Evolutionary conservation across 2,888 invertebrate species (phyloP).

Genomic region (Archips xylosteana): DNA sequence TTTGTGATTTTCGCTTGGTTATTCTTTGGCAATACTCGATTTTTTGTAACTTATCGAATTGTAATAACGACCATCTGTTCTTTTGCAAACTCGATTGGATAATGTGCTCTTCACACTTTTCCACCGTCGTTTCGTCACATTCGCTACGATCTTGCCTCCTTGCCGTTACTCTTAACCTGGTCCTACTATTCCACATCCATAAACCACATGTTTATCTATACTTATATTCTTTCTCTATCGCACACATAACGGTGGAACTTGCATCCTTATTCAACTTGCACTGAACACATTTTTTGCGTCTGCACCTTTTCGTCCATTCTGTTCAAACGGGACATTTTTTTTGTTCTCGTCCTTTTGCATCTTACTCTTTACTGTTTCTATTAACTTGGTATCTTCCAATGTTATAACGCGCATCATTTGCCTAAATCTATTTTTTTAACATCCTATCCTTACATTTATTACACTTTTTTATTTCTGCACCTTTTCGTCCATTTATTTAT

Average conservation of each 20-base stretch:
- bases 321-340: conserved; percentile 13
- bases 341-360: not conserved
- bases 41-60: conserved; percentile 27
- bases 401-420: conserved; percentile 9
- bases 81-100: conserved; percentile 19
- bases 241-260: not conserved
- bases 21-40: conserved; percentile 34
- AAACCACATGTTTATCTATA: conserved; percentile 1
- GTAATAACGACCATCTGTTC: conserved; percentile 12
- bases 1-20: conserved; percentile 36
- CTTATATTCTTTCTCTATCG: conserved; percentile 9
- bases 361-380: conserved; percentile 1
- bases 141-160: not conserved
- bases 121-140: not conserved
- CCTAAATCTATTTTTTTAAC: not conserved
- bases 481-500: not conserved
- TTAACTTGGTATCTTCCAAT: not conserved
- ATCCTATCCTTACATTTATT: not conserved
- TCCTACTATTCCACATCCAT: conserved; percentile 13
- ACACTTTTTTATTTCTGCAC: not conserved
- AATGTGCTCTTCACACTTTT: conserved; percentile 12
- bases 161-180: conserved; percentile 17
- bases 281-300: conserved; percentile 9
- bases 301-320: conserved; percentile 13
- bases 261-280: conserved; percentile 4